Evolutionary conservation across 2,797 vertebrate genomes (phyloP), one percentile per base, ranked within the genome.

Genomic region (Spinus pinus): DNA sequence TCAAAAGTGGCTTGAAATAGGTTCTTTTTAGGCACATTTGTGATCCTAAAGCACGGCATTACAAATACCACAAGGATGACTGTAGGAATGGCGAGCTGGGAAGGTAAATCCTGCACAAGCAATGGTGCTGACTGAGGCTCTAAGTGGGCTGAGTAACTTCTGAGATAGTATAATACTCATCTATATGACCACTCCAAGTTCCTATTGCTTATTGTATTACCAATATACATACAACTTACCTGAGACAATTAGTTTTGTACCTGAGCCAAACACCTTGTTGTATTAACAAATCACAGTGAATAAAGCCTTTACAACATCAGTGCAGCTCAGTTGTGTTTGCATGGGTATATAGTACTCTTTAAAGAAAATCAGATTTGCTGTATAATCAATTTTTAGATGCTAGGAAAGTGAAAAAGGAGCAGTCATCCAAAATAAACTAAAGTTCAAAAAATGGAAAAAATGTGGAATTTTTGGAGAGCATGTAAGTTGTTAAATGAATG

Each of bases 241-340:
- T 67, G 80, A 85, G 47, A 96, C 61, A 19, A 91, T 6, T 60
- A 96, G 86, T 15, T 93, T 88, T 83, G 93, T 97, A 35, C 86
- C 57, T 1, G 82, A 31, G 30, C 90, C 88, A 28, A 97, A 97
- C 4, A 84, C 1, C 70, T 81, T 74, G 14, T 30, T 49, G 13
- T 41, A 62, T 18, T 31, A 44, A 6, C 8, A 22, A 14, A 0
- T 5, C 89, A 94, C 86, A 56, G 49, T 84, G 42, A 60, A 30
- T 65, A 23, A 74, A 61, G 31, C 33, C 91, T 93, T 95, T 96
- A 58, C 35, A 86, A 83, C 85, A 93, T 72, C 46, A 16, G 4
- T 31, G 30, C 12, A 9, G 16, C 20, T 70, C 24, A n/a, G 2
- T n/a, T 74, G 37, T 54, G n/a, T 77, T 93, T 70, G 17, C 19